phyloP scores from a whole-genome alignment of 2,113 vertebrate genomes.

The Lophura nycthemera region DNA sequence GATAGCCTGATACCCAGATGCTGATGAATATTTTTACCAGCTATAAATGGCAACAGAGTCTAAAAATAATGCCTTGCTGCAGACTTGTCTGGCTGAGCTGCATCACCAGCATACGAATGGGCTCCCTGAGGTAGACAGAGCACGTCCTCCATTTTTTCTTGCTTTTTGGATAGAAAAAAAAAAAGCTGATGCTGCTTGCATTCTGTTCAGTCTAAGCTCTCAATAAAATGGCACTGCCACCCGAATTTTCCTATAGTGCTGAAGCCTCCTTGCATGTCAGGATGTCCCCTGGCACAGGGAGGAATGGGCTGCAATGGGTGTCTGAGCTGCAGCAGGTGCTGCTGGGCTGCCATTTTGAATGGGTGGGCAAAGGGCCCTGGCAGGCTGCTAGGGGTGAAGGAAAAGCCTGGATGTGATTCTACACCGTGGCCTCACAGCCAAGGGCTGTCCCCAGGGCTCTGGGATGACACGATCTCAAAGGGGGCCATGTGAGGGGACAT shows the following conservation, averaged over 20 bases:
- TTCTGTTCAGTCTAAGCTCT: neutral
- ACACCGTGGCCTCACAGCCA: neutral
- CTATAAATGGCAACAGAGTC: slow-evolving; percentile 93
- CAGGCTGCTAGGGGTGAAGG: neutral
- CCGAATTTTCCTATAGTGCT: neutral
- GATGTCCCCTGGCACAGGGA: neutral
- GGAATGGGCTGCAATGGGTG: neutral
- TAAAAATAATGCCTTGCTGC: slow-evolving; percentile 83
- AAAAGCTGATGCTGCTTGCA: neutral
- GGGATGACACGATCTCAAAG: neutral
- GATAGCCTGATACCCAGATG: slow-evolving; percentile 77
- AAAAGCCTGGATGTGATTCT: neutral
- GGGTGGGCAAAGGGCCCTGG: neutral
- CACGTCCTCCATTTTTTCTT: neutral
- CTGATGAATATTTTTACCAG: slow-evolving; percentile 88
- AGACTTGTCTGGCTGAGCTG: slow-evolving; percentile 90
- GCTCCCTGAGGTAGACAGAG: slow-evolving; percentile 45
- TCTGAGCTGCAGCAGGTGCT: neutral
- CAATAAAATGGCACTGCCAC: neutral
- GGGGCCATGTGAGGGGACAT: neutral
- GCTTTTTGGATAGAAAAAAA: neutral
- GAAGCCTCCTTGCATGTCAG: neutral
- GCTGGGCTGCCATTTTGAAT: neutral
- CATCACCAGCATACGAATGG: slow-evolving; percentile 91
- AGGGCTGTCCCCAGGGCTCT: neutral